These are phyloP conservation scores for Isoperla grammatica DNA, from an alignment of 2,888 invertebrate genomes.

Conservation along the genomic window DNA sequence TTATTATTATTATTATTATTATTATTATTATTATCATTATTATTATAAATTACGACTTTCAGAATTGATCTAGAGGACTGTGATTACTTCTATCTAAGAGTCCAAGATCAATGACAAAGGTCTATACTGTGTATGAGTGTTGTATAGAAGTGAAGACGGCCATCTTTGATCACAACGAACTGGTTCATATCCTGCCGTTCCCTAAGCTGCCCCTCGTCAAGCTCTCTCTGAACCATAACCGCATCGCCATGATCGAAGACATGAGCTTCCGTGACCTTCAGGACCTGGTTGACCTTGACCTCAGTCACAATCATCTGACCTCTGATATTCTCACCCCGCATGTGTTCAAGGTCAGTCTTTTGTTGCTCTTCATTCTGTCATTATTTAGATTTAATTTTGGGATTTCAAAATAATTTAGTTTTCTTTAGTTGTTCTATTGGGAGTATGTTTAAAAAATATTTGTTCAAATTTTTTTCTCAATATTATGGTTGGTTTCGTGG, in stretches of 20 bases:
- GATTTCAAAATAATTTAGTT: constrained; percentile 26
- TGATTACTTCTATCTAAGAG: too few relatives aligned
- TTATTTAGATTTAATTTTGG: background rate
- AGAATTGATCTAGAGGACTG: too few relatives aligned
- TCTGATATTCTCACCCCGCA: constrained; percentile 54
- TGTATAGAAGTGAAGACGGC: background rate
- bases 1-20: too few relatives aligned
- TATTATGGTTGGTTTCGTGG: too few relatives aligned
- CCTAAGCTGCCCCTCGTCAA: constrained; percentile 49
- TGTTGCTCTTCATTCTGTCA: too few relatives aligned
- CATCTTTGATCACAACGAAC: constrained; percentile 45
- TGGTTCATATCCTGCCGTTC: constrained; percentile 49
- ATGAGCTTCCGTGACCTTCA: constrained; percentile 59
- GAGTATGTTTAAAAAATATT: background rate
- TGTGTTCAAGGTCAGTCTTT: constrained; percentile 58
- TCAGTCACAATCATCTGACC: constrained; percentile 62
- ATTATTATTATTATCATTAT: too few relatives aligned
- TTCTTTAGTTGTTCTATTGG: constrained; percentile 29
- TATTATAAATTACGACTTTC: too few relatives aligned
- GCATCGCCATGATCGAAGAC: constrained; percentile 48
- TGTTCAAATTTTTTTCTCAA: too few relatives aligned
- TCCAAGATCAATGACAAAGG: too few relatives aligned
- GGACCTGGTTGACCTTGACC: constrained; percentile 56
- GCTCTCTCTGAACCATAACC: constrained; percentile 58
- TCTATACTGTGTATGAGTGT: too few relatives aligned